Conservation (phyloP, 1,140 invertebrate species). For the Homarus americanus region DNA sequence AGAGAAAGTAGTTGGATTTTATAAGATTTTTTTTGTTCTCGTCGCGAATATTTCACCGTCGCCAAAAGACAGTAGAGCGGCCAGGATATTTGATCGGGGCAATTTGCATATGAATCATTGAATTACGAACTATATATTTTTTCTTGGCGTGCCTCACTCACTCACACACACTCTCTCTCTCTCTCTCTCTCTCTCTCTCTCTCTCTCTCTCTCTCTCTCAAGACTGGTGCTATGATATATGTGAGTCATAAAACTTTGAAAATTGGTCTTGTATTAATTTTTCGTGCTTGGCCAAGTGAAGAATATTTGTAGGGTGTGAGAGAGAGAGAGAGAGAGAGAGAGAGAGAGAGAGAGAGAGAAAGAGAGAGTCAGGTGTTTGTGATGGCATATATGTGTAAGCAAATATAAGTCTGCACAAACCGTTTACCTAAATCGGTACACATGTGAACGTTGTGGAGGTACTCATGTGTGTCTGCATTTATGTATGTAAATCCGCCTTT, state of each 20-base stretch:
- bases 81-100: constrained; percentile 39
- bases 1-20: neutral
- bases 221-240: constrained; percentile 38
- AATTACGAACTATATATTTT: constrained; percentile 39
- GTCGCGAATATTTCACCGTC: constrained; percentile 29
- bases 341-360: constrained; percentile 12
- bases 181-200: constrained; percentile 1
- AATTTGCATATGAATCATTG: constrained; percentile 50
- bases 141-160: neutral
- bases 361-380: neutral
- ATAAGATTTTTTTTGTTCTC: neutral
- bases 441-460: neutral
- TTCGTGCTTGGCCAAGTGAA: constrained; percentile 32
- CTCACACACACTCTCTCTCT: neutral
- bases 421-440: no score
- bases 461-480: neutral
- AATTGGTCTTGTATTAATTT: constrained; percentile 38
- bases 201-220: neutral
- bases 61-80: constrained; percentile 39
- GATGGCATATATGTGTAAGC: no score
- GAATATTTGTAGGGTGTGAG: neutral
- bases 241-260: constrained; percentile 38
- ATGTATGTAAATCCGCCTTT: neutral
- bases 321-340: neutral
- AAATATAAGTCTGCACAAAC: no score